These are phyloP conservation scores for Ernsta delagoae DNA, from an alignment of 2,888 invertebrate species.

Conservation along the genomic window DNA sequence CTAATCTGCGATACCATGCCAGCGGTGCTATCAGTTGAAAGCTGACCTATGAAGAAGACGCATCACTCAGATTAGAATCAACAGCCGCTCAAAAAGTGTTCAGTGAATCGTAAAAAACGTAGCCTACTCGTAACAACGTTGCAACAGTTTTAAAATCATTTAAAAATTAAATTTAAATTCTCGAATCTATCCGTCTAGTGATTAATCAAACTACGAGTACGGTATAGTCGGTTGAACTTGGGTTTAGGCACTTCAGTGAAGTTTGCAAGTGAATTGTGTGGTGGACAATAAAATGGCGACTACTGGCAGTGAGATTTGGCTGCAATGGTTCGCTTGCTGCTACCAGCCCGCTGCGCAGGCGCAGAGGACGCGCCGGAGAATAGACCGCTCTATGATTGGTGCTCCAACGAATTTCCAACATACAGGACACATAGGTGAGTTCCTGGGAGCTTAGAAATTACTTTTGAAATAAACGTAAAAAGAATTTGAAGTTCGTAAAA, in stretches of 20 bases:
- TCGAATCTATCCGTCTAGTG: not conserved
- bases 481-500: too few species aligned
- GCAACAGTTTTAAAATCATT: not conserved
- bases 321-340: slow-evolving; percentile 97
- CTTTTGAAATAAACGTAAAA: too few species aligned
- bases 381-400: slow-evolving; percentile 97
- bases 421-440: slow-evolving; percentile 87
- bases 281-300: slow-evolving; percentile 84
- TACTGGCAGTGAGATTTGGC: slow-evolving; percentile 93
- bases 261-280: slow-evolving; percentile 40
- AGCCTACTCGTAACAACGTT: not conserved
- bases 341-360: slow-evolving; percentile 92
- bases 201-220: not conserved
- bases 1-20: slow-evolving; percentile 71
- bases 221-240: not conserved
- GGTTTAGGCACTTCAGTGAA: not conserved
- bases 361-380: slow-evolving; percentile 89
- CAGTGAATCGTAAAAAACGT: not conserved
- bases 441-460: not conserved
- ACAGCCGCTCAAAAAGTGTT: not conserved
- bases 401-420: slow-evolving; percentile 98
- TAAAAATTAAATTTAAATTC: not conserved
- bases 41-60: slow-evolving; percentile 53
- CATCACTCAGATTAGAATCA: slow-evolving; percentile 31
- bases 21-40: slow-evolving; percentile 64